Conservation (phyloP, 2,797 vertebrate genomes). For the Lacerta bilineata region DNA sequence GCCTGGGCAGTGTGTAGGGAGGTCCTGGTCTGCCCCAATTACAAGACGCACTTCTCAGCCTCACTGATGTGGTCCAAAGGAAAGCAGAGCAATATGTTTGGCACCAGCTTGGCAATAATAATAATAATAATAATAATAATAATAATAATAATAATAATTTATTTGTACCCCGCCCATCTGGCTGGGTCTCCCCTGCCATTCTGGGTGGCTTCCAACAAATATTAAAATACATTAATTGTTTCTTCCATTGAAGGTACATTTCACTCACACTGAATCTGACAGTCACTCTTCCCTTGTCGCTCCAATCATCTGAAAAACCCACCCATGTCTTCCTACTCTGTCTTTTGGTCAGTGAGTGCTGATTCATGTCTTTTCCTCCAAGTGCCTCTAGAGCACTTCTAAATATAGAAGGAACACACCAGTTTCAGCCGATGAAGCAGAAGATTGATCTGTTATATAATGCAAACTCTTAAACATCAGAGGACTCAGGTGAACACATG, state of each 20-base stretch:
- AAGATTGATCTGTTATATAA: constrained; percentile 50
- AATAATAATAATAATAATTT: no score
- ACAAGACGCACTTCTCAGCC: no score
- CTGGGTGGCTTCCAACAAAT: no score
- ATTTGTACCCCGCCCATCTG: no score
- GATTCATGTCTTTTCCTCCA: constrained; percentile 24
- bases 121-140: neutral
- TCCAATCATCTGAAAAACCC: constrained; percentile 17
- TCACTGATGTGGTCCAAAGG: no score
- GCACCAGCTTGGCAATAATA: neutral
- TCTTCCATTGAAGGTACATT: neutral
- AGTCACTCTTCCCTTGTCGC: neutral
- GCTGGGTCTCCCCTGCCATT: no score
- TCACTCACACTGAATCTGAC: neutral
- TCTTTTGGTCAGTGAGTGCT: constrained; percentile 43
- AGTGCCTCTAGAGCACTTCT: neutral
- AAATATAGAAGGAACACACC: constrained; percentile 42
- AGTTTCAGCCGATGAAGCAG: constrained; percentile 49
- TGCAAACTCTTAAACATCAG: constrained; percentile 35
- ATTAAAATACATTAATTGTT: no score
- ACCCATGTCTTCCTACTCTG: constrained; percentile 22
- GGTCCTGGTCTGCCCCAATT: no score
- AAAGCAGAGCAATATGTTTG: no score
- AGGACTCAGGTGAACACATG: constrained; percentile 46
- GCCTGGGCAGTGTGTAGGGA: no score